phyloP scores from a whole-genome alignment of 2,888 invertebrate genomes.

The Catocala sponsa region DNA sequence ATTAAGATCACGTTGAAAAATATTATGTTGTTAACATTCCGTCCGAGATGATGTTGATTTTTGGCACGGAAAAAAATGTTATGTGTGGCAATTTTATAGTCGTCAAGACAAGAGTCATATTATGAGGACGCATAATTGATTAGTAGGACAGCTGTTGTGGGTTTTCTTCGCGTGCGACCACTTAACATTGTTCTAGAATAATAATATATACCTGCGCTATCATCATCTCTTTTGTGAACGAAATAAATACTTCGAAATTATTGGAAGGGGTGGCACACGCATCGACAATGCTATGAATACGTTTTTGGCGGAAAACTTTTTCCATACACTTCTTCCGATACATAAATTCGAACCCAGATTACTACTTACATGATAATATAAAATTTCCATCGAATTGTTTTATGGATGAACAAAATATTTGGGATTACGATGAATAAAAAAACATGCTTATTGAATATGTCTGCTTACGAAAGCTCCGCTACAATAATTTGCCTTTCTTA shows the following conservation, averaged over 20 bases:
- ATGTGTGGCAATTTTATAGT: constrained; percentile 81
- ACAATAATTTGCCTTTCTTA: constrained; percentile 39
- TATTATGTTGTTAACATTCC: constrained; percentile 86
- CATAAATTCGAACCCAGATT: constrained; percentile 70
- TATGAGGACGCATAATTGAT: constrained; percentile 82
- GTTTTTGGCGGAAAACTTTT: constrained; percentile 64
- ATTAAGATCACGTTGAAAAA: constrained; percentile 80
- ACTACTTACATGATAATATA: constrained; percentile 57
- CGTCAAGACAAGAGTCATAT: constrained; percentile 78
- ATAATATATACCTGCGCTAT: constrained; percentile 51
- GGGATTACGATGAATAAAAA: constrained; percentile 35
- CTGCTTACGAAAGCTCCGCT: constrained; percentile 14
- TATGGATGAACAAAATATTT: constrained; percentile 42
- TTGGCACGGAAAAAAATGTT: constrained; percentile 80
- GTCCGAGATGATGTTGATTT: constrained; percentile 78
- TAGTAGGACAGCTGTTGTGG: constrained; percentile 79
- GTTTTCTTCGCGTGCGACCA: constrained; percentile 59
- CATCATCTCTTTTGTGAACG: constrained; percentile 33
- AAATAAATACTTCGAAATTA: constrained; percentile 28
- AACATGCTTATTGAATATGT: constrained; percentile 43
- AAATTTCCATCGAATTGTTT: constrained; percentile 47
- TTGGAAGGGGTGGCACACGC: constrained; percentile 39
- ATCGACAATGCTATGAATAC: constrained; percentile 49
- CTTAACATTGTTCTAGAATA: constrained; percentile 69
- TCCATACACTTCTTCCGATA: constrained; percentile 73